phyloP scores from a whole-genome alignment of 2,888 invertebrate species.

The Caenorhabditis afra region DNA sequence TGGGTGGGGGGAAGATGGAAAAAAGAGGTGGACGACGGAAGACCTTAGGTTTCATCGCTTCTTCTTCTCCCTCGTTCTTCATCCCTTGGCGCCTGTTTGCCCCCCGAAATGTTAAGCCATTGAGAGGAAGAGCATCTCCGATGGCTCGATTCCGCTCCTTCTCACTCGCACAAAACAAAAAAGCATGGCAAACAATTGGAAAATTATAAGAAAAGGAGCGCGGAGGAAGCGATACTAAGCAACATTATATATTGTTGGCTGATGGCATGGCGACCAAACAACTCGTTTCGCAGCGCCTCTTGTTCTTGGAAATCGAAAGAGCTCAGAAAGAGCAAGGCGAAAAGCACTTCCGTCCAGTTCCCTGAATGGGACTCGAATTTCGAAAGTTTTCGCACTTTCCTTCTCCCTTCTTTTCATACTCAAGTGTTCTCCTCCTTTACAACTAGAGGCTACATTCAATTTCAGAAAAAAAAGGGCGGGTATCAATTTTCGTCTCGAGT shows the following conservation, averaged over 20 bases:
- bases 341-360: slow-evolving; percentile 15
- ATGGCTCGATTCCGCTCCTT: slow-evolving; percentile 19
- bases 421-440: slow-evolving; percentile 16
- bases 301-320: neutral
- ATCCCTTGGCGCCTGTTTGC: slow-evolving; percentile 47
- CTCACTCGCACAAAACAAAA: slow-evolving; percentile 57
- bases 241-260: slow-evolving; percentile 26
- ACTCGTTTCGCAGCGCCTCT: neutral
- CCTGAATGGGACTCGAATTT: neutral
- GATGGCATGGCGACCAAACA: slow-evolving; percentile 20
- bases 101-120: slow-evolving; percentile 61
- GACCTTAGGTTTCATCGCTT: slow-evolving; percentile 50
- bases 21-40: slow-evolving; percentile 29
- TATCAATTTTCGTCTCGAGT: slow-evolving; percentile 3
- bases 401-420: neutral
- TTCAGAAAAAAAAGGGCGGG: neutral
- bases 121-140: slow-evolving; percentile 37
- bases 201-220: slow-evolving; percentile 38
- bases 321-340: neutral
- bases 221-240: slow-evolving; percentile 30
- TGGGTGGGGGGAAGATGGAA: slow-evolving; percentile 22
- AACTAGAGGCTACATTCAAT: neutral
- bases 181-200: slow-evolving; percentile 57
- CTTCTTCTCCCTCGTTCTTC: slow-evolving; percentile 36
- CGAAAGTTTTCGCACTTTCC: slow-evolving; percentile 1